Conservation (phyloP, 2,888 invertebrate genomes). For the Synanthedon myopaeformis region DNA sequence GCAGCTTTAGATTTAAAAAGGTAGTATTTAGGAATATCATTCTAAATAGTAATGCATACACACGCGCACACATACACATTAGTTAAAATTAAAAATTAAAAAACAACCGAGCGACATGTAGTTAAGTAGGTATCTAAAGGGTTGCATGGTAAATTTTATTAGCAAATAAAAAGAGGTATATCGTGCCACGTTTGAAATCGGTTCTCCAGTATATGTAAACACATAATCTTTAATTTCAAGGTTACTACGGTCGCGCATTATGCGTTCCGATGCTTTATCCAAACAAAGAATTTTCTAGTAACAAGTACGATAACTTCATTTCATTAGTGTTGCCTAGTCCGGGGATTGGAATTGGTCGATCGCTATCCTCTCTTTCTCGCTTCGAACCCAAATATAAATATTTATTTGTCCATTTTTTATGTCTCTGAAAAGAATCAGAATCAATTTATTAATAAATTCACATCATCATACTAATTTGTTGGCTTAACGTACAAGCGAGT, state of each 20-base stretch:
- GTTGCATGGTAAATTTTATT: too few relatives aligned
- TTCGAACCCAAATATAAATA: slow-evolving; percentile 66
- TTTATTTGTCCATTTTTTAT: slow-evolving; percentile 62
- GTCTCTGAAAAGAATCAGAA: background rate
- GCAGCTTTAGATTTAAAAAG: too few relatives aligned
- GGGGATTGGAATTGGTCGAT: slow-evolving; percentile 31
- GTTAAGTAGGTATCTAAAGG: too few relatives aligned
- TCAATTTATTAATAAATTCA: too few relatives aligned
- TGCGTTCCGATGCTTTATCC: slow-evolving; percentile 35
- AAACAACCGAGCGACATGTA: too few relatives aligned
- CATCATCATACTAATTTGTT: too few relatives aligned
- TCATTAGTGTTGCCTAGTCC: slow-evolving; percentile 32
- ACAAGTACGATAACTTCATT: slow-evolving; percentile 35
- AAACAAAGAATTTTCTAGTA: slow-evolving; percentile 33
- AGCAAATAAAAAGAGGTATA: slow-evolving; percentile 7
- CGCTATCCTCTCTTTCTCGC: slow-evolving; percentile 34
- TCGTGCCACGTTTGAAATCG: slow-evolving; percentile 12
- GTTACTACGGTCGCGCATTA: slow-evolving; percentile 26
- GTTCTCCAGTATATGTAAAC: slow-evolving; percentile 11
- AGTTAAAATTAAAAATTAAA: too few relatives aligned
- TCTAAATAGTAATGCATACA: too few relatives aligned
- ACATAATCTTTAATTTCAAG: slow-evolving; percentile 3
- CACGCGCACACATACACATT: too few relatives aligned
- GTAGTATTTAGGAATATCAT: too few relatives aligned
- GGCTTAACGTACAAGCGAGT: too few relatives aligned